Evolutionary conservation across 2,888 invertebrate genomes (phyloP), one percentile per base, ranked within the genome.

Genomic region (Sminthurides aquaticus): DNA sequence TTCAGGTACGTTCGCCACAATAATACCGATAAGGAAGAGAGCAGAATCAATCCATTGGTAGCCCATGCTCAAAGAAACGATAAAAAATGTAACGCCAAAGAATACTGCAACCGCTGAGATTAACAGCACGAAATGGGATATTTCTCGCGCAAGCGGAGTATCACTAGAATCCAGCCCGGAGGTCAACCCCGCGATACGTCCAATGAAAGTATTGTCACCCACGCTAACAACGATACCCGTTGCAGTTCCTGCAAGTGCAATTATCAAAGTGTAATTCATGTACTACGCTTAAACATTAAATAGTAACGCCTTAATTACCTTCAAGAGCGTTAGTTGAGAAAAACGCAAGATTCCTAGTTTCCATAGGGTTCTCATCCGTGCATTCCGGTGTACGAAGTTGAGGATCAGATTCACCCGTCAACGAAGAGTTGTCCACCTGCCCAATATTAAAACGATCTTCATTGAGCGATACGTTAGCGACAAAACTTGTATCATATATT

Each of bases 321-420:
- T n/a, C n/a, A n/a, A 94, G 92, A 75, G 93, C 94, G 79, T 93
- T 93, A 68, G 93, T 94, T 57, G 93, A 93, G 84, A 94, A 94
- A 82, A 94, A 94, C 67, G 91, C 93, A 78, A 94, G 82, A 80
- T 94, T 94, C 81, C 91, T 91, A 68, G 94, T 93, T 83, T 94
- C 94, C 77, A 94, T 80, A 8, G 95, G 94, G 80, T 95, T 95
- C 76, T 93, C 92, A 80, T 92, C 87, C 74, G 95, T 94, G 79
- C 89, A 91, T 67, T 94, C 93, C 28, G 90, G 81, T 76, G 89
- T 87, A 77, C 95, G 87, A 67, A 90, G 89, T 77, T 94, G 94
- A 15, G 94, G 93, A 79, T 94, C 94, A 62, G 94, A 94, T 82
- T 94, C 94, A 76, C 94, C 94, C 74, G 94, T 94, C 79, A 94